phyloP scores from a whole-genome alignment of 2,888 invertebrate species.

The Cyaniris semiargus region DNA sequence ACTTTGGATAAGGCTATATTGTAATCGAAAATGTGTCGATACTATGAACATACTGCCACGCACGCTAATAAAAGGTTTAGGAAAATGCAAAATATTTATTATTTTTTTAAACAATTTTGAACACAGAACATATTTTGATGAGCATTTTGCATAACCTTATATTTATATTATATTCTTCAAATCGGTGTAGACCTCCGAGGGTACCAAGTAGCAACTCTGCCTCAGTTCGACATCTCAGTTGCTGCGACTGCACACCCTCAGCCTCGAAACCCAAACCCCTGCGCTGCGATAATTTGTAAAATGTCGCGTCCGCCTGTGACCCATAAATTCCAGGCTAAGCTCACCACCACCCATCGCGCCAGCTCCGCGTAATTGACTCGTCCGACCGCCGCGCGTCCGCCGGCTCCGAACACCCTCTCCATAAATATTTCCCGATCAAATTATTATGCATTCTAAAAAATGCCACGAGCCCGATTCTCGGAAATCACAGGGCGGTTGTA shows the following conservation, averaged over 20 bases:
- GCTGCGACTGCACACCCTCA: slow-evolving; percentile 29
- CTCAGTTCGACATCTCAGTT: not conserved
- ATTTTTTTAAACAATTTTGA: too few relatives aligned
- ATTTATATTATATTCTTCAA: not conserved
- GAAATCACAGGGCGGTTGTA: slow-evolving; percentile 73
- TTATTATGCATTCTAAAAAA: slow-evolving; percentile 78
- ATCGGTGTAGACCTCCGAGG: not conserved
- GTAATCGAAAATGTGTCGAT: too few relatives aligned
- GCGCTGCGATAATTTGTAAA: not conserved
- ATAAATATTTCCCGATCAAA: slow-evolving; percentile 81
- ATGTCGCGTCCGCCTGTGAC: slow-evolving; percentile 53
- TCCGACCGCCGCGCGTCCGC: slow-evolving; percentile 59
- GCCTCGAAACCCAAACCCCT: not conserved
- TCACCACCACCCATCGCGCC: slow-evolving; percentile 70
- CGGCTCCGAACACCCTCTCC: slow-evolving; percentile 71
- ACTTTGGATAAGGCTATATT: too few relatives aligned
- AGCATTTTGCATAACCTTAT: not conserved
- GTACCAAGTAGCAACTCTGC: not conserved
- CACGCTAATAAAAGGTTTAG: too few relatives aligned
- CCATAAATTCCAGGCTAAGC: slow-evolving; percentile 66
- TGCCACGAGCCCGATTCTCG: slow-evolving; percentile 73
- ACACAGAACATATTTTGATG: not conserved
- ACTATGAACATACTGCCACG: too few relatives aligned
- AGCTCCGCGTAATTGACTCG: slow-evolving; percentile 75
- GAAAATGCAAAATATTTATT: too few relatives aligned